Conservation (phyloP, 2,888 invertebrate species). For the Oscheius onirici region DNA sequence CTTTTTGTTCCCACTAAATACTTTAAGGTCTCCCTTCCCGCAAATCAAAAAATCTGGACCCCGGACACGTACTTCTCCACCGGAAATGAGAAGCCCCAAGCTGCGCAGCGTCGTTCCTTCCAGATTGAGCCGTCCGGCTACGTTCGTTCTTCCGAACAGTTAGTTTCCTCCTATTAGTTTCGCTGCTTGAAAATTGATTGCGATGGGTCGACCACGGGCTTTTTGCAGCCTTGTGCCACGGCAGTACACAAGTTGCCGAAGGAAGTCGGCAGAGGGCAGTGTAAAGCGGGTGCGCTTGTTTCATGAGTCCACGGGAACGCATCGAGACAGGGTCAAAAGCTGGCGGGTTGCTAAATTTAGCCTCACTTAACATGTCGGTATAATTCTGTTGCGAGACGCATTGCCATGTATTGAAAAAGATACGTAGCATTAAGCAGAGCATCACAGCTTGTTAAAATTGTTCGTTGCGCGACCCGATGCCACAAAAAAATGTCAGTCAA, state of each 20-base stretch:
- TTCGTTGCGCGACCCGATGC: too few species aligned
- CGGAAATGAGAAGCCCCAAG: constrained; percentile 44
- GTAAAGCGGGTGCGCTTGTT: constrained; percentile 1
- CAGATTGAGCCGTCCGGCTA: constrained; percentile 64
- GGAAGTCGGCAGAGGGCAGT: not conserved
- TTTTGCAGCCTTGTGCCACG: not conserved
- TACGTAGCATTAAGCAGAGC: too few species aligned
- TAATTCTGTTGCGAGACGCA: too few species aligned
- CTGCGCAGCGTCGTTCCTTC: constrained; percentile 20
- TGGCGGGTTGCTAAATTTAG: not conserved
- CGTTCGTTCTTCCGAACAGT: constrained; percentile 61
- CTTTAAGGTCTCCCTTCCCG: constrained; percentile 51
- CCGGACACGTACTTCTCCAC: constrained; percentile 68
- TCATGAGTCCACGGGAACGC: not conserved
- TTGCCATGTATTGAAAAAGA: too few species aligned
- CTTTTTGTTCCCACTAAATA: not conserved
- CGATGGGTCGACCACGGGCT: not conserved
- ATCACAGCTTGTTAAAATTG: too few species aligned
- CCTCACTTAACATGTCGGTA: too few species aligned
- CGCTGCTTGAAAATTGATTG: not conserved
- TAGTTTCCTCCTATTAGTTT: constrained; percentile 21
- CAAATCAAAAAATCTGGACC: constrained; percentile 61
- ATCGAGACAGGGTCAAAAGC: not conserved
- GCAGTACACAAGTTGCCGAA: not conserved
- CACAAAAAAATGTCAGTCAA: too few species aligned